Evolutionary conservation across 2,797 vertebrate species (phyloP).

Genomic region (Melanotaenia pygmaea): DNA sequence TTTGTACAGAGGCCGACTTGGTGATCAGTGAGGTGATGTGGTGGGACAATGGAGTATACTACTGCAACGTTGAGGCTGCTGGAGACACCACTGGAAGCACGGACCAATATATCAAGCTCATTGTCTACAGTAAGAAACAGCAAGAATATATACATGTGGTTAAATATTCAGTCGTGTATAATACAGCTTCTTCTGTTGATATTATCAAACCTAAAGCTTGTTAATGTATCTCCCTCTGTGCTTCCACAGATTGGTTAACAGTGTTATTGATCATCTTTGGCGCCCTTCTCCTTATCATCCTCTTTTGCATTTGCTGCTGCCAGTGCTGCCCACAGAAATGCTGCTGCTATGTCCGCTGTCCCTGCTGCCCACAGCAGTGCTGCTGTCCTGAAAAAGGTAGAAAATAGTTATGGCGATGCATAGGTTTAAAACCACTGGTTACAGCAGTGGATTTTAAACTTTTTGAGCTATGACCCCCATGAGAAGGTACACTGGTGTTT

Average conservation of each 20-base stretch:
- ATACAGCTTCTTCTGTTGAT: background rate
- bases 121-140: conserved; percentile 90
- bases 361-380: conserved; percentile 92
- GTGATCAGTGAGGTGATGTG: conserved; percentile 96
- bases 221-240: background rate
- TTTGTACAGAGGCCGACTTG: conserved; percentile 89
- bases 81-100: conserved; percentile 91
- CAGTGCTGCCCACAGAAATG: conserved; percentile 97
- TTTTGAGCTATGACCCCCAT: no score
- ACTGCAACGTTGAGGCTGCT: conserved; percentile 88
- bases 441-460: no score
- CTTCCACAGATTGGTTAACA: conserved; percentile 91
- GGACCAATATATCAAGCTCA: conserved; percentile 90
- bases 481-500: no score
- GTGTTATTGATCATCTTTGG: conserved; percentile 91
- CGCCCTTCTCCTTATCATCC: conserved; percentile 86
- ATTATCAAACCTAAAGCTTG: background rate
- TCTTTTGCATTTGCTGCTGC: conserved; percentile 93
- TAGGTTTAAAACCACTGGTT: background rate
- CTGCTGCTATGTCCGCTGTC: conserved; percentile 94
- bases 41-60: conserved; percentile 97
- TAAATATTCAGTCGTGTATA: background rate
- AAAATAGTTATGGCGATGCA: background rate
- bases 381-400: conserved; percentile 90
- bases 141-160: background rate